A percentile compares a stretch with the other conserved stretches of the same genome.
These are phyloP conservation scores for Thymelicus sylvestris DNA, from an alignment of 2,888 invertebrate species.

Conservation along the genomic window DNA sequence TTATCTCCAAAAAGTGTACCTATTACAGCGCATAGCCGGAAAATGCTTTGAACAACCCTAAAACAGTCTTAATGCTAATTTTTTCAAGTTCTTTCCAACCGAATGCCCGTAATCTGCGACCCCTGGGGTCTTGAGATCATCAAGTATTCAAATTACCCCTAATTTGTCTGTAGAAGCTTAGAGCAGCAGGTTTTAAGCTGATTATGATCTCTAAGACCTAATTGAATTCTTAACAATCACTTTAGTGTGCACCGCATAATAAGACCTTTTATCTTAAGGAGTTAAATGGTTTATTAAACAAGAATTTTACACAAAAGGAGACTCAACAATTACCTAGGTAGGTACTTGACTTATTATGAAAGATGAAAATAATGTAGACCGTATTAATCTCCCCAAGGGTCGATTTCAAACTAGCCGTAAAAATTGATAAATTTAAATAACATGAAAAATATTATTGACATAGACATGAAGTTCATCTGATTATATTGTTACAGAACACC, in stretches of 20 bases:
- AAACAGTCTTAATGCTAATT: slow-evolving; percentile 57
- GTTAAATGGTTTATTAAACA: slow-evolving; percentile 36
- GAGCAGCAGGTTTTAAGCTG: slow-evolving; percentile 63
- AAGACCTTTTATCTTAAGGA: slow-evolving; percentile 37
- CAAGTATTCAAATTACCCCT: slow-evolving; percentile 70
- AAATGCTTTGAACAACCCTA: slow-evolving; percentile 35
- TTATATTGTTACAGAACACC: too few relatives aligned
- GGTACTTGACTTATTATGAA: not conserved
- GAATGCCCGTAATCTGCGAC: slow-evolving; percentile 44
- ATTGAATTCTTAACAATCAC: slow-evolving; percentile 52
- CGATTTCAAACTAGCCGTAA: too few relatives aligned
- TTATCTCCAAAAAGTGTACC: not conserved
- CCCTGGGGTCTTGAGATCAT: slow-evolving; percentile 55
- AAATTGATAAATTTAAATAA: too few relatives aligned
- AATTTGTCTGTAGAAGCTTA: slow-evolving; percentile 59
- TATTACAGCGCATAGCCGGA: not conserved
- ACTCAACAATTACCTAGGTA: not conserved
- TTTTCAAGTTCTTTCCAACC: slow-evolving; percentile 60
- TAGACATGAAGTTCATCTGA: too few relatives aligned
- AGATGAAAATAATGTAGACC: too few relatives aligned
- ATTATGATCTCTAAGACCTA: slow-evolving; percentile 58
- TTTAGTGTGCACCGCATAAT: slow-evolving; percentile 31
- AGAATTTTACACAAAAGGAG: slow-evolving; percentile 11
- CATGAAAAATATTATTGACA: too few relatives aligned
- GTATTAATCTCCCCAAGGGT: too few relatives aligned